A percentile compares a stretch with the other conserved stretches of the same genome.
phyloP scores from a whole-genome alignment of 2,113 vertebrate species.

The Scalopus aquaticus region DNA sequence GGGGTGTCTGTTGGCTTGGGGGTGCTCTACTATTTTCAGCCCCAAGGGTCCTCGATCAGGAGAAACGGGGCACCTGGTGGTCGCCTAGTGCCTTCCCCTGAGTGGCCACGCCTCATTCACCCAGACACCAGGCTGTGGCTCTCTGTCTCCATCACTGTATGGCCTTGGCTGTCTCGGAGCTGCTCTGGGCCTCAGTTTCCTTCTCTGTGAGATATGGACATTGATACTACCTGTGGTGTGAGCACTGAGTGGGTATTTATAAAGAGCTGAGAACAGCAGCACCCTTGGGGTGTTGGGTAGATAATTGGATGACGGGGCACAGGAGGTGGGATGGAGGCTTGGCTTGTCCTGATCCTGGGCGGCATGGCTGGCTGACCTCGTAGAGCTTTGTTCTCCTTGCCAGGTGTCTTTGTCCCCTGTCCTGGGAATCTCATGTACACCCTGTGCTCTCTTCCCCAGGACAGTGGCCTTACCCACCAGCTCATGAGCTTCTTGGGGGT shows the following conservation, averaged over 20 bases:
- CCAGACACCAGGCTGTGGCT: fast-evolving
- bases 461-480: background rate
- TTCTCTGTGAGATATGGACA: fast-evolving
- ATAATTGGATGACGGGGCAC: fast-evolving
- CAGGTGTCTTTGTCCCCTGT: fast-evolving
- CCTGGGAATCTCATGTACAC: background rate
- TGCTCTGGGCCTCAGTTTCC: background rate
- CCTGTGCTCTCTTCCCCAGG: fast-evolving
- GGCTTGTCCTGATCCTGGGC: background rate
- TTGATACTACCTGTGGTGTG: fast-evolving
- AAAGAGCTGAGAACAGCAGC: background rate
- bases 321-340: fast-evolving
- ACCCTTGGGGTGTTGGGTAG: fast-evolving
- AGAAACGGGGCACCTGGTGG: background rate
- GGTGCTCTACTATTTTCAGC: background rate
- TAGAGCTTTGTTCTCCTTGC: too few species aligned
- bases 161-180: background rate
- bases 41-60: background rate
- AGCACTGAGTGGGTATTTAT: too few species aligned
- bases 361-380: too few species aligned
- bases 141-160: background rate
- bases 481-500: too few species aligned
- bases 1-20: too few species aligned
- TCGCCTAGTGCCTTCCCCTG: fast-evolving
- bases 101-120: fast-evolving